Evolutionary conservation across 2,113 vertebrate species (phyloP).

Genomic region (Proteles cristata): DNA sequence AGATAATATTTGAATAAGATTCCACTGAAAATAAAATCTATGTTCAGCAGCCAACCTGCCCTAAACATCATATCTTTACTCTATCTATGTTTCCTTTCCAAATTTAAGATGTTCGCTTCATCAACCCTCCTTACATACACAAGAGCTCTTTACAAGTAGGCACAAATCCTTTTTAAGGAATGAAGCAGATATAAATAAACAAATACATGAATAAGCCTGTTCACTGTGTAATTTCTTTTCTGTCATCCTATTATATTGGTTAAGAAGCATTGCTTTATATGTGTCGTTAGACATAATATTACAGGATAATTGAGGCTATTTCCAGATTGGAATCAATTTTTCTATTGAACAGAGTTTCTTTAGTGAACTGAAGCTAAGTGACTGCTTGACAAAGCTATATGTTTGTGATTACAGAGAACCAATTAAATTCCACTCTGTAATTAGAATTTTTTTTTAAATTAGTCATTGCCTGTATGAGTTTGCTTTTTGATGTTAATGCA

Average conservation of each 20-base stretch:
- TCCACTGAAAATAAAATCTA: background rate
- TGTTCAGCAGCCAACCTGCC: background rate
- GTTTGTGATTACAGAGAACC: background rate
- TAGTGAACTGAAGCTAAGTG: slow-evolving; percentile 70
- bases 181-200: background rate
- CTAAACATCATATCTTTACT: background rate
- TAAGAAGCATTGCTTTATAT: slow-evolving; percentile 73
- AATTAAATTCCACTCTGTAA: background rate
- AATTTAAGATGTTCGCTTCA: background rate
- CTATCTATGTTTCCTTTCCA: background rate
- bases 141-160: background rate
- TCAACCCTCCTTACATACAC: accelerated
- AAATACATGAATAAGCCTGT: slow-evolving; percentile 43
- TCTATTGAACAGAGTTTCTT: slow-evolving; percentile 68
- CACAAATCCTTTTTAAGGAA: background rate
- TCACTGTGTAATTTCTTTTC: slow-evolving; percentile 75
- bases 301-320: slow-evolving; percentile 55
- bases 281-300: slow-evolving; percentile 70
- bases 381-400: slow-evolving; percentile 46
- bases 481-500: background rate
- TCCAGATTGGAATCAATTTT: slow-evolving; percentile 74
- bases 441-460: background rate
- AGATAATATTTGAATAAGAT: background rate
- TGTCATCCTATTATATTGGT: slow-evolving; percentile 70
- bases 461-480: background rate